Conservation (phyloP, 2,888 invertebrate species). For the Spilosoma lubricipeda region DNA sequence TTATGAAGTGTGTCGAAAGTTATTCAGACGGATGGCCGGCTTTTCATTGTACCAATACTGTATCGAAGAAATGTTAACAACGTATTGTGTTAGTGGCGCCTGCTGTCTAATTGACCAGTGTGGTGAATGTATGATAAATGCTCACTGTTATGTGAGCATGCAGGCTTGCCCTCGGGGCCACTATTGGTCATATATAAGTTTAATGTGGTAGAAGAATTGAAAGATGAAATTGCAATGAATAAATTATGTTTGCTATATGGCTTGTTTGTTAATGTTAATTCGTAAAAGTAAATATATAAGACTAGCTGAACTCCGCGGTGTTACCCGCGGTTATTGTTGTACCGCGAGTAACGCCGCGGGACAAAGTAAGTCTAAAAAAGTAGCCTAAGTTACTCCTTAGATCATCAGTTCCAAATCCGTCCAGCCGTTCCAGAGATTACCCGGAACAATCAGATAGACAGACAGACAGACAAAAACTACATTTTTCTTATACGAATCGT, state of each 20-base stretch:
- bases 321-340: no score
- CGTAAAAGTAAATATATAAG: neutral
- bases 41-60: constrained; percentile 58
- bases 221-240: constrained; percentile 49
- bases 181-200: constrained; percentile 71
- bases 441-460: no score
- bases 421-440: no score
- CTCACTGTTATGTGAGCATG: constrained; percentile 58
- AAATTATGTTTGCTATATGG: neutral
- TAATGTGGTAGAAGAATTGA: constrained; percentile 65
- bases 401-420: no score
- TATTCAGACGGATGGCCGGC: constrained; percentile 42
- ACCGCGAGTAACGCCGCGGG: no score
- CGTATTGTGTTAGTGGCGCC: constrained; percentile 63
- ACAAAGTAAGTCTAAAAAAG: no score
- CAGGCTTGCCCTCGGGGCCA: constrained; percentile 61
- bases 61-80: constrained; percentile 58
- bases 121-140: constrained; percentile 79
- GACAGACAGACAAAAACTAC: no score
- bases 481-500: no score
- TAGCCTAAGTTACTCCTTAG: no score
- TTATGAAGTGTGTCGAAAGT: constrained; percentile 42
- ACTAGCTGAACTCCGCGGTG: no score
- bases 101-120: constrained; percentile 76
- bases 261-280: neutral